Percentiles rank a stretch among this genome's conserved stretches.
Conservation (phyloP, 2,797 vertebrate genomes). For the Pteronotus mesoamericanus region DNA sequence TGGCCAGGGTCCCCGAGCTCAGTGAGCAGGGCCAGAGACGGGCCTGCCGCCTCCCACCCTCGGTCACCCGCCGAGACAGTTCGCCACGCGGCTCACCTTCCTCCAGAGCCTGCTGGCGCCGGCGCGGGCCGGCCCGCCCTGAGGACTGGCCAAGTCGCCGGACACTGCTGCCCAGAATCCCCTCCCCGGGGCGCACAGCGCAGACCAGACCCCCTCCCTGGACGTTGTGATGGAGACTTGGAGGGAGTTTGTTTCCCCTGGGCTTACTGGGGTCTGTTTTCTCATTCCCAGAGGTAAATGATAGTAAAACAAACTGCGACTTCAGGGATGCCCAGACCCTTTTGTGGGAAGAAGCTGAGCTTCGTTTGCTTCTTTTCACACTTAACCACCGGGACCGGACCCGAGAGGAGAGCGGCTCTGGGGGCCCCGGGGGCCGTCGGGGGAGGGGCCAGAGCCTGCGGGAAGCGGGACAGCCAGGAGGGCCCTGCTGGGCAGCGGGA, state of each 20-base stretch:
- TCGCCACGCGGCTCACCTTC: fast-evolving
- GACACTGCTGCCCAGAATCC: background rate
- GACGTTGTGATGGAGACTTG: fast-evolving
- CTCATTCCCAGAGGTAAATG: background rate
- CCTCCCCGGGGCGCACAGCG: fast-evolving
- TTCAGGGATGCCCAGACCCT: fast-evolving
- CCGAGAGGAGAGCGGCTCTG: fast-evolving
- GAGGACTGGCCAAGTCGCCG: background rate
- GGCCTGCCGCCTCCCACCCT: background rate
- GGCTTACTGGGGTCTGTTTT: fast-evolving
- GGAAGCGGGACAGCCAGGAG: background rate
- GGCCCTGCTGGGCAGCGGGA: no score
- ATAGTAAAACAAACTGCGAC: fast-evolving
- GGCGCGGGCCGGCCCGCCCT: background rate
- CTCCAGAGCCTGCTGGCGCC: fast-evolving
- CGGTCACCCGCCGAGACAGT: fast-evolving
- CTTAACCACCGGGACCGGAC: no score
- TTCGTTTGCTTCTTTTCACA: background rate
- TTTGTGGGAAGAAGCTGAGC: no score
- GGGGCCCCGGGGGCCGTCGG: fast-evolving
- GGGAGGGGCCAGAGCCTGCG: fast-evolving
- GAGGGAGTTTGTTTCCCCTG: background rate
- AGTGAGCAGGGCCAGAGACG: background rate
- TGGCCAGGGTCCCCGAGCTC: fast-evolving
- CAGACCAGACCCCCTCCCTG: background rate